Evolutionary conservation across 1,140 invertebrate species (phyloP).

Genomic region (Neelides sp.): DNA sequence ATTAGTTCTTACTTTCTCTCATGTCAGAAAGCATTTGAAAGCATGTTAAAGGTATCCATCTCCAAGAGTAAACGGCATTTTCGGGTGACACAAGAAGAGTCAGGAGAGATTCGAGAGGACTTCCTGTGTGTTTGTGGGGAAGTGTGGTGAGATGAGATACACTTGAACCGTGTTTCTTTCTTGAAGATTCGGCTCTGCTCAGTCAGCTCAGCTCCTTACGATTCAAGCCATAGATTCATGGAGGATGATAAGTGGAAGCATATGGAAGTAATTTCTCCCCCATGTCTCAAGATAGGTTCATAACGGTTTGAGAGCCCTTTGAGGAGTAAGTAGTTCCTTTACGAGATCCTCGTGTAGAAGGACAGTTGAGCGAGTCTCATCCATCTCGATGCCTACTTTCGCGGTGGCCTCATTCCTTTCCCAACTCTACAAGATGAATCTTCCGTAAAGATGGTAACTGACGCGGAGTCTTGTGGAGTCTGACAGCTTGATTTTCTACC

Average conservation of each 20-base stretch:
- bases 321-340: background rate
- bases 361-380: too few species aligned
- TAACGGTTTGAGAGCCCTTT: background rate
- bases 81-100: too few species aligned
- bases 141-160: too few species aligned
- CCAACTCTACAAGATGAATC: slow-evolving; percentile 25
- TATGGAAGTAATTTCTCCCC: slow-evolving; percentile 15
- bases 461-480: slow-evolving; percentile 23
- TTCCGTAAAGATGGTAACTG: slow-evolving; percentile 24
- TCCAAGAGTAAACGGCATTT: too few species aligned
- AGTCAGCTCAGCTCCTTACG: slow-evolving; percentile 7
- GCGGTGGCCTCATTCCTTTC: slow-evolving; percentile 9
- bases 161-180: too few species aligned
- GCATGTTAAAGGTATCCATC: too few species aligned
- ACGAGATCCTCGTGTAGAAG: too few species aligned
- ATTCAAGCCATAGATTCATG: background rate
- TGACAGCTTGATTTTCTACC: slow-evolving; percentile 29
- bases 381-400: too few species aligned
- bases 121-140: too few species aligned
- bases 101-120: too few species aligned
- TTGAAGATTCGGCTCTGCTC: slow-evolving; percentile 3
- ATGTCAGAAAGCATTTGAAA: too few species aligned
- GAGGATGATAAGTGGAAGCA: slow-evolving; percentile 17
- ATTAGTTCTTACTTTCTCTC: too few species aligned
- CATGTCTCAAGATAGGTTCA: slow-evolving; percentile 5